Percentiles rank a stretch among this genome's conserved stretches.
Conservation (phyloP, 1,140 invertebrate genomes). For the Epicauta chinensis region DNA sequence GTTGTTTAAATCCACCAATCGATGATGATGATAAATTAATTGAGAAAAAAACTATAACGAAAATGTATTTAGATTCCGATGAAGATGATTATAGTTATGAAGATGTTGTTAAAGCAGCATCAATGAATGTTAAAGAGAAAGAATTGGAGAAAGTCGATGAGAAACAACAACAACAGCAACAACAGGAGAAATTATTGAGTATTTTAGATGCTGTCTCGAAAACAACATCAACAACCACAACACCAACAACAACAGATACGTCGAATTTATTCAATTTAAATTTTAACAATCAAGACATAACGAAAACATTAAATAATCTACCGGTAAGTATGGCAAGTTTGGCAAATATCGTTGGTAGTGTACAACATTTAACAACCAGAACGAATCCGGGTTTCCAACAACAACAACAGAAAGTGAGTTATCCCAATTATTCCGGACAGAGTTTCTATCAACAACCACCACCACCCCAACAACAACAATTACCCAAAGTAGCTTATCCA, state of each 20-base stretch:
- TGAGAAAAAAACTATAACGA: constrained; percentile 33
- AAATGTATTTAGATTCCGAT: constrained; percentile 47
- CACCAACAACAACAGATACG: not conserved
- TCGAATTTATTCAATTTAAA: not conserved
- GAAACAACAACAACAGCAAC: constrained; percentile 49
- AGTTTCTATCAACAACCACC: too few species aligned
- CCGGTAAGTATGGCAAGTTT: constrained; percentile 27
- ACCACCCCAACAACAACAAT: too few species aligned
- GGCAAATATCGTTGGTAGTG: constrained; percentile 30
- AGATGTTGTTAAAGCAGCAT: constrained; percentile 58
- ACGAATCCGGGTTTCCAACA: too few species aligned
- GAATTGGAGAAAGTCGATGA: constrained; percentile 38
- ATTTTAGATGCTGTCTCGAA: constrained; percentile 56
- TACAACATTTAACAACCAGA: constrained; percentile 13
- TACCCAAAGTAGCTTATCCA: too few species aligned
- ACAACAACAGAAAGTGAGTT: too few species aligned
- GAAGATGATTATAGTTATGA: constrained; percentile 64
- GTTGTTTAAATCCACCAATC: constrained; percentile 42
- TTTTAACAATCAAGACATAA: constrained; percentile 4
- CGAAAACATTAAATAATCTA: constrained; percentile 23
- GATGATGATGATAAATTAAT: constrained; percentile 42
- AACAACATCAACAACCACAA: constrained; percentile 47
- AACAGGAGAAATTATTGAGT: constrained; percentile 35
- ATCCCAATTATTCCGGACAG: too few species aligned
- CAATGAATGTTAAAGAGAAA: constrained; percentile 53